Base-by-base conservation (phyloP, 2,797 vertebrate species). In the Hybognathus amarus region DNA sequence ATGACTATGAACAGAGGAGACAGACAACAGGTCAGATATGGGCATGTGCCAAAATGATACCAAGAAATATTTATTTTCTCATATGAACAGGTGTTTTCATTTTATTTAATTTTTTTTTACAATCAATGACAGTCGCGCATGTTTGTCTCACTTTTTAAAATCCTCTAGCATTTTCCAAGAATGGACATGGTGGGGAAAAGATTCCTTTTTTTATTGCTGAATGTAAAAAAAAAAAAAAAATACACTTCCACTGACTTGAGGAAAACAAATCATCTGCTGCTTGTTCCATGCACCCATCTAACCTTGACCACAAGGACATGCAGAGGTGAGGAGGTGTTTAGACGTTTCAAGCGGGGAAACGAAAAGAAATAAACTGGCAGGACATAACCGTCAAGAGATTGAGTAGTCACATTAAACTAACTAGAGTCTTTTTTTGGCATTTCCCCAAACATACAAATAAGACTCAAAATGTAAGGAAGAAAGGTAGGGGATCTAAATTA, bases 271-370 rank as follows among this genome's bases (percentile, higher is more conserved):
- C 95, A 94, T 96, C 94, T 96, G 96, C 96, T 96, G 96, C 95
- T 96, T 96, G 96, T 92, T 96, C 97, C 97, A 99, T 99, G 97
- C 97, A 98, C 96, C 96, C 97, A 96, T 97, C 96, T 96, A 96
- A 97, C 95, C 96, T 97, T 96, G 97, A 97, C 96, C 97, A 97
- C 96, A 97, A 95, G 93, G 93, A 97, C 97, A 99, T 99, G 97
- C 97, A 98, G 96, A 97, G 95, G 90, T 94, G 95, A 96, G 93
- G 95, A 96, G 93, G 92, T 92, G 93, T 94, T 94, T 89, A 94
- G 94, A 94, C 91, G 90, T 94, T 93, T 94, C 93, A 94, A 94
- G 94, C 91, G 87, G 87, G 70, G 61, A 36, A 77, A 83, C 59
- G 20, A 59, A 80, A 80, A 78, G 40, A 82, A 81, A 86, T 77